Base-by-base conservation (phyloP, 1,140 invertebrate genomes). In the Magallana angulata region DNA sequence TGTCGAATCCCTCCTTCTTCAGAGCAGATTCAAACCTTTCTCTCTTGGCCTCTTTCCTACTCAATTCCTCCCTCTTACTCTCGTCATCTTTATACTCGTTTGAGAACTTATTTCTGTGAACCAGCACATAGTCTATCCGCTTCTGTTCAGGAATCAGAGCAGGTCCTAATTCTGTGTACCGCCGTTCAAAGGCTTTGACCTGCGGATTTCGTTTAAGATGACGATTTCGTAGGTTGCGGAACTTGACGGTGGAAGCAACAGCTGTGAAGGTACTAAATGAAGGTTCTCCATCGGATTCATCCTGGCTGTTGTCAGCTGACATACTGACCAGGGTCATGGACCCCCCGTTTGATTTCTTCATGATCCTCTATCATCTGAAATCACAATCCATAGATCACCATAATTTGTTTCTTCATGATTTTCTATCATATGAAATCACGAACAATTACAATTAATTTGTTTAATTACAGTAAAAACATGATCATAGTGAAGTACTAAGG, bases 111-210 rank as follows among this genome's bases (percentile, higher is more conserved):
- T 89, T 90, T 9, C 76, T 76, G 58, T 87, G 71, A 57, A 89
- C 24, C 3, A 94, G 85, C 7, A 94, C 90, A 88, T 91, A 94
- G 85, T 94, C 93, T n/a, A 94, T 92, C 12, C 91, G 84, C 83
- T 91, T 92, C 18, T 90, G 90, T 64, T 93, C 91, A 56, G 91
- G 92, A 48, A 91, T 89, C 6, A 92, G 84, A 11, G 56, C 7
- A 24, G 88, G 88, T 56, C 88, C 88, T 36, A 89, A 58, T 85
- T 89, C 88, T 57, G 88, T 89, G 58, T 89, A 89, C 14, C 86
- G 48, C 24, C 88, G 18, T 64, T 89, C 88, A 87, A 89, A 89
- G 36, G 30, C 48, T 62, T 82, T 85, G 0, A 88, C 56, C 18
- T 57, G 58, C 0, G 87, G 84, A 83, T 88, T 85, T 16, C 84